Evolutionary conservation across 37 sponge, comb jelly and placozoan species (phyloP).

Genomic region (Axinella damicornis): DNA sequence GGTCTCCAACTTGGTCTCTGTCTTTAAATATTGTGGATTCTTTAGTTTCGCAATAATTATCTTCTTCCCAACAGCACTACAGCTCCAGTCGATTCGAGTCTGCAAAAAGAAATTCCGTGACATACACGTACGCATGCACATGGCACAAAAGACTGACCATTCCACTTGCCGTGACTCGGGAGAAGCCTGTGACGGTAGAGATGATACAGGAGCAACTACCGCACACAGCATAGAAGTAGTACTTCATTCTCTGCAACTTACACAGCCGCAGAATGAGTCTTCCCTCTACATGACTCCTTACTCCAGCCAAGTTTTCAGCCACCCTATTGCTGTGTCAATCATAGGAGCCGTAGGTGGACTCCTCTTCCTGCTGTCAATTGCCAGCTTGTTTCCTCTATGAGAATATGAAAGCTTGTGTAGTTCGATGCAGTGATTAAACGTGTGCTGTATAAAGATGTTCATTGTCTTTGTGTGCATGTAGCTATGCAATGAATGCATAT

Average conservation of each 20-base stretch:
- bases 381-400: slow-evolving; percentile 42
- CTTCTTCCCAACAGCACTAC: slow-evolving; percentile 54
- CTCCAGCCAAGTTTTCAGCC: slow-evolving; percentile 34
- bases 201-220: no score
- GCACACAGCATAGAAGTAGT: no score
- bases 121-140: not conserved
- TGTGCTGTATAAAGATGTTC: no score
- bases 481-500: no score
- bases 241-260: no score
- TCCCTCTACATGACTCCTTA: slow-evolving; percentile 60
- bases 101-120: slow-evolving; percentile 15
- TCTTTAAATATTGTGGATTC: slow-evolving; percentile 68
- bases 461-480: no score
- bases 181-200: no score
- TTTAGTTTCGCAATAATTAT: slow-evolving; percentile 53
- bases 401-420: no score
- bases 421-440: no score
- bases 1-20: slow-evolving; percentile 71
- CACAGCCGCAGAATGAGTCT: not conserved
- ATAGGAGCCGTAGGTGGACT: slow-evolving; percentile 17
- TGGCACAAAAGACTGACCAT: not conserved
- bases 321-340: slow-evolving; percentile 15
- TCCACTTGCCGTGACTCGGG: no score
- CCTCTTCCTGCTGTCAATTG: slow-evolving; percentile 50
- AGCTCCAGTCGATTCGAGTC: slow-evolving; percentile 13